A percentile compares a stretch with the other conserved stretches of the same genome.
Conservation (phyloP, 2,113 vertebrate genomes). For the Dasypus novemcinctus region DNA sequence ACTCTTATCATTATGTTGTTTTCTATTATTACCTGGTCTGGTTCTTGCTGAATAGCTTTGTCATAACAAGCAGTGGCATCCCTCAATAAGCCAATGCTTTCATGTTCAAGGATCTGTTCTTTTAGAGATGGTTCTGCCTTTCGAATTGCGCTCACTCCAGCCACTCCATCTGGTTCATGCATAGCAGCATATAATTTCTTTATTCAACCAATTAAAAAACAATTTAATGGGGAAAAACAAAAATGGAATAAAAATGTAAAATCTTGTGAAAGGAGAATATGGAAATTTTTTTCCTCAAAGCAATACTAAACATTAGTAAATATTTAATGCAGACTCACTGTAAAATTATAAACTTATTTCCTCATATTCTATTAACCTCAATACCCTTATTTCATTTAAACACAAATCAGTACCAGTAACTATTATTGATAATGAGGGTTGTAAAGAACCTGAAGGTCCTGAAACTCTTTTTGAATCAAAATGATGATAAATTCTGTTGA, state of each 20-base stretch:
- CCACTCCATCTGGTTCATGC: conserved; percentile 98
- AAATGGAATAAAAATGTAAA: conserved; percentile 41
- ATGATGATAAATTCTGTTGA: conserved; percentile 32
- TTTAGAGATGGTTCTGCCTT: conserved; percentile 94
- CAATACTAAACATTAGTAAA: neutral
- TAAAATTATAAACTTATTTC: conserved; percentile 30
- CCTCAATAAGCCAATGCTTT: conserved; percentile 95
- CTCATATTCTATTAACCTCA: neutral
- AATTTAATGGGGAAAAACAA: conserved; percentile 21
- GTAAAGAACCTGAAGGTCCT: neutral
- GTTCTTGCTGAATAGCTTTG: conserved; percentile 95
- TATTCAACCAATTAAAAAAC: conserved; percentile 56
- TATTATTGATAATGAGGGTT: neutral
- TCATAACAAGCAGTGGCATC: conserved; percentile 99
- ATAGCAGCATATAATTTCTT: conserved; percentile 95
- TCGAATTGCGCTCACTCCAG: conserved; percentile 94
- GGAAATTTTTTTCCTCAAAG: conserved; percentile 10
- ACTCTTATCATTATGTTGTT: neutral
- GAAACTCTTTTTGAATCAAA: conserved; percentile 30
- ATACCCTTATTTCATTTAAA: neutral
- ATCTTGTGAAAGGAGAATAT: neutral
- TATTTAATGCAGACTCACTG: conserved; percentile 7
- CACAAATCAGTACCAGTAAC: neutral
- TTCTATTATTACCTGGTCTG: conserved; percentile 89
- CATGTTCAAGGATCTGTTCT: conserved; percentile 98